A percentile compares a stretch with the other conserved stretches of the same genome.
Conservation (phyloP, 2,888 invertebrate genomes). For the Platycnemis pennipes region DNA sequence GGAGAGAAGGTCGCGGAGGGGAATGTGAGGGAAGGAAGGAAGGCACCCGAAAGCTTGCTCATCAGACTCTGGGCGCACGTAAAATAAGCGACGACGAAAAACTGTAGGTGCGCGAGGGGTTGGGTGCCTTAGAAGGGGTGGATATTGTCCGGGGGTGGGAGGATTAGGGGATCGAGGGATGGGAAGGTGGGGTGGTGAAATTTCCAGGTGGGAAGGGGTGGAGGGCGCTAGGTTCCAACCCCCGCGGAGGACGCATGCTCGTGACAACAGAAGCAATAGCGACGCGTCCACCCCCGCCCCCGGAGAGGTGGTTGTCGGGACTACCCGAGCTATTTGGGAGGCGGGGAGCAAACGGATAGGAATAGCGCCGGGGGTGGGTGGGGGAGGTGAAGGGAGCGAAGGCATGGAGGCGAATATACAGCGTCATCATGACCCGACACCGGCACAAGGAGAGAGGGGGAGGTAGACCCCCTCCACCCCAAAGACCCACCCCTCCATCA, state of each 20-base stretch:
- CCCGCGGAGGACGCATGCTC: constrained; percentile 34
- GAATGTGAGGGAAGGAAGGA: background rate
- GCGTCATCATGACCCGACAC: constrained; percentile 28
- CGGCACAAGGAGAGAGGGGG: background rate
- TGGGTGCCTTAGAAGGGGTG: no score
- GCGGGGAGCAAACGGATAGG: background rate
- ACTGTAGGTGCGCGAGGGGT: background rate
- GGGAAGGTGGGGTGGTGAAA: background rate
- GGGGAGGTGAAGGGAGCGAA: background rate
- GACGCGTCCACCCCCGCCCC: background rate
- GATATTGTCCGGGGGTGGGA: no score
- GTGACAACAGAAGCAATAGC: constrained; percentile 60
- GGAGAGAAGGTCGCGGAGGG: background rate
- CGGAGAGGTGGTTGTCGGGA: constrained; percentile 2
- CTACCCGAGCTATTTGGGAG: constrained; percentile 1
- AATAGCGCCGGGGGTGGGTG: background rate
- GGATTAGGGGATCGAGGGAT: no score
- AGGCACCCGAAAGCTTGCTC: background rate
- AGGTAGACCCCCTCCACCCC: background rate
- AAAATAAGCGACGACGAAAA: background rate
- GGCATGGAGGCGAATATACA: constrained; percentile 6
- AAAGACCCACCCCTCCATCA: background rate
- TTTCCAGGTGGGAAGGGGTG: no score
- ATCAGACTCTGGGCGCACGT: background rate
- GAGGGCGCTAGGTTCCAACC: background rate